Conservation (phyloP, 1,140 invertebrate genomes). For the Pseudomyrmex pallidus region DNA sequence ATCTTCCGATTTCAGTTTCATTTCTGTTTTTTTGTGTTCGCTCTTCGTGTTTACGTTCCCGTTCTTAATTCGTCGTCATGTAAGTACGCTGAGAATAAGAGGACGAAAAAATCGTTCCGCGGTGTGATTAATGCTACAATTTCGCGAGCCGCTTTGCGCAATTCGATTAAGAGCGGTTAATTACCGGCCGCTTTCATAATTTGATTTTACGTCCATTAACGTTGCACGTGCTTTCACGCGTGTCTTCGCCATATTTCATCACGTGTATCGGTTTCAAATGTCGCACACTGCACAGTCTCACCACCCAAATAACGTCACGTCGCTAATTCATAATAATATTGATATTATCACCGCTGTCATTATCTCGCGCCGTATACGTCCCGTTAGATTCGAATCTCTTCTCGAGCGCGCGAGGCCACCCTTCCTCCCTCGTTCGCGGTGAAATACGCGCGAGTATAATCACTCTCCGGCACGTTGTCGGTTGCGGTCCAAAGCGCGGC, state of each 20-base stretch:
- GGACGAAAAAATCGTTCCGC: background rate
- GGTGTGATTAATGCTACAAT: conserved; percentile 64
- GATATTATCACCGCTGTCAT: conserved; percentile 70
- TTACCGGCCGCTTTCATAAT: conserved; percentile 65
- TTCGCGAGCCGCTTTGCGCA: conserved; percentile 55
- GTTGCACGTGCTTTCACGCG: conserved; percentile 62
- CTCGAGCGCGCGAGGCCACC: conserved; percentile 55
- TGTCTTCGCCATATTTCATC: conserved; percentile 66
- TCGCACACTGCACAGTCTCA: conserved; percentile 11
- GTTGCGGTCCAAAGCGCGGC: conserved; percentile 2
- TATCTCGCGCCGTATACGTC: conserved; percentile 63
- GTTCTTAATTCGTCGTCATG: background rate
- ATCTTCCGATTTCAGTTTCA: background rate
- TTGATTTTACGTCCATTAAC: conserved; percentile 56
- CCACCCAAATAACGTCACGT: conserved; percentile 31
- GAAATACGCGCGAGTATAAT: conserved; percentile 53
- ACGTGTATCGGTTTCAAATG: conserved; percentile 56
- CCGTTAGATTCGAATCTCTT: conserved; percentile 70
- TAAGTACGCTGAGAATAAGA: background rate
- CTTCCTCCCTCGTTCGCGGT: conserved; percentile 34
- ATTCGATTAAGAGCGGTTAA: conserved; percentile 43
- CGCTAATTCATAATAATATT: conserved; percentile 67
- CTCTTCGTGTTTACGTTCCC: background rate
- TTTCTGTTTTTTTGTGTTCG: background rate
- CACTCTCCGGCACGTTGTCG: conserved; percentile 3